Evolutionary conservation across 2,113 vertebrate species (phyloP).

Genomic region (Catharus bicknelli): DNA sequence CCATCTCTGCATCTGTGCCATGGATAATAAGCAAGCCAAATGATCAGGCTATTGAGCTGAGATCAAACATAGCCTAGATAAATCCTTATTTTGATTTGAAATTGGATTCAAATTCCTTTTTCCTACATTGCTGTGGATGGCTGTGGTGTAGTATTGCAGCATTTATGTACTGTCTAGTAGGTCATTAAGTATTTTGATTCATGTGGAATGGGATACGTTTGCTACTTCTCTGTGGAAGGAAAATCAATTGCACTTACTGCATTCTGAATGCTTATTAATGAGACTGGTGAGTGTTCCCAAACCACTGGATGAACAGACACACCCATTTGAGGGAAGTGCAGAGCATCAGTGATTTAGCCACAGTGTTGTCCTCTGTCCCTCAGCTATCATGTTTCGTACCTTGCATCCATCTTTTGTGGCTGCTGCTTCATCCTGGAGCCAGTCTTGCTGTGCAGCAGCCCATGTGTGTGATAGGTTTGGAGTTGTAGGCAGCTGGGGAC

Average conservation of each 20-base stretch:
- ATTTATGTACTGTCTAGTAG: neutral
- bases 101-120: neutral
- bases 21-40: neutral
- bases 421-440: neutral
- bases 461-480: neutral
- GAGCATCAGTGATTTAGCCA: neutral
- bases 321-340: neutral
- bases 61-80: neutral
- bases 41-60: neutral
- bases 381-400: neutral
- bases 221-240: neutral
- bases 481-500: neutral
- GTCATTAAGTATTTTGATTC: neutral
- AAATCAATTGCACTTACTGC: neutral
- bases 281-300: neutral
- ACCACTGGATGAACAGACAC: neutral
- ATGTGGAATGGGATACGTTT: neutral
- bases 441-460: neutral
- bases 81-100: neutral
- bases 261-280: slow-evolving; percentile 9
- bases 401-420: neutral
- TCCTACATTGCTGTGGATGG: neutral
- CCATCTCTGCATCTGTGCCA: neutral
- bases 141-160: neutral
- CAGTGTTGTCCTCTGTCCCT: neutral